Evolutionary conservation across 2,888 invertebrate genomes (phyloP), one percentile per base, ranked within the genome.

Genomic region (Apoderus coryli): DNA sequence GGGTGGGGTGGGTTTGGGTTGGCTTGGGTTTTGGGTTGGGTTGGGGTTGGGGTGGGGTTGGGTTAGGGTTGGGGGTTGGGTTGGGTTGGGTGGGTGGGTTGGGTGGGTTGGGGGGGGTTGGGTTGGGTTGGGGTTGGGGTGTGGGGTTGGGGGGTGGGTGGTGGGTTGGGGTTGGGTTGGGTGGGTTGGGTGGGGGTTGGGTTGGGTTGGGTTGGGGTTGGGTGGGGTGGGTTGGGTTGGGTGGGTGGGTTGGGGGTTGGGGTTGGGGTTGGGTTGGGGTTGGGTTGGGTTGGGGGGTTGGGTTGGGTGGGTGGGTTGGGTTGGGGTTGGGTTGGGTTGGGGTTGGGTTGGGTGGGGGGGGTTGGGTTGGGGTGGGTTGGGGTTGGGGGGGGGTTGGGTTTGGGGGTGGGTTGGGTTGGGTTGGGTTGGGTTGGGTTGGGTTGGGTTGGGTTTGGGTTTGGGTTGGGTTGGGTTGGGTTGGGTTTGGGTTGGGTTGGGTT

Each of bases 341-440:
- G n/a, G n/a, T n/a, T n/a, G n/a, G n/a, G n/a, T n/a, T n/a, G n/a
- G n/a, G n/a, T n/a, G 29, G 29, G 5, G 12, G 13, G 30, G 29
- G 5, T 32, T 6, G 29, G 29, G 5, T 31, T 6, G 16, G 32
- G n/a, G 31, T 23, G 28, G 24, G 7, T 24, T 7, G 10, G 24
- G 13, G 13, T 6, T 30, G 13, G 10, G 29, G 25, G 26, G 7
- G 7, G 29, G 25, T 30, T n/a, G 10, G 29, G 25, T 7, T 7
- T 24, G 7, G 5, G 33, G 26, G 6, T 22, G 11, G 33, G 37
- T 29, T 55, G 3, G 64, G 59, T 47, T 64, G 60, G 42, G 22
- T 49, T 41, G 3, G 57, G 47, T 19, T 44, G 35, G 36, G 53
- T 26, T 26, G 11, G 47, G 41, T 61, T 59, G 0, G 54, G 44